A percentile compares a stretch with the other conserved stretches of the same genome.
phyloP scores from a whole-genome alignment of 1,140 invertebrate species.

The Idris sp. region DNA sequence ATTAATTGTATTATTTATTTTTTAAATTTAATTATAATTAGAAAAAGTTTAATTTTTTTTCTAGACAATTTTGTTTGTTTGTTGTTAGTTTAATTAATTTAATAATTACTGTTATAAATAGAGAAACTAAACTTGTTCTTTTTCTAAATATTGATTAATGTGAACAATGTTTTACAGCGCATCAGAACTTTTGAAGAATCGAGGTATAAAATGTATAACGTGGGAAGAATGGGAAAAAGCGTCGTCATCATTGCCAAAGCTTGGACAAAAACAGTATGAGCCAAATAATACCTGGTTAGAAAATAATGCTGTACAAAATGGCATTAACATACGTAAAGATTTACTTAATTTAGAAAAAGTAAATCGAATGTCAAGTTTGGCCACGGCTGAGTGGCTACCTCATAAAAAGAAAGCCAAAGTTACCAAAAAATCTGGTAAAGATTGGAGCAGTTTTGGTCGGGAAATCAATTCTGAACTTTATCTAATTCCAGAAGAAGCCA shows the following conservation, averaged over 20 bases:
- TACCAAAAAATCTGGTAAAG: slow-evolving; percentile 79
- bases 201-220: slow-evolving; percentile 75
- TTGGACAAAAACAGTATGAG: slow-evolving; percentile 79
- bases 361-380: slow-evolving; percentile 79
- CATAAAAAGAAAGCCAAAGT: slow-evolving; percentile 80
- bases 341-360: slow-evolving; percentile 80
- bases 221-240: slow-evolving; percentile 72
- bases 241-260: slow-evolving; percentile 76
- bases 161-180: too few species aligned
- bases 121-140: too few species aligned
- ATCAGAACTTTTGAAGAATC: slow-evolving; percentile 77
- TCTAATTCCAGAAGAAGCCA: slow-evolving; percentile 81
- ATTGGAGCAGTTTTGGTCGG: slow-evolving; percentile 80
- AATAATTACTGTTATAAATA: too few species aligned
- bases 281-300: slow-evolving; percentile 81
- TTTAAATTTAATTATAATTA: too few species aligned
- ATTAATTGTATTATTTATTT: too few species aligned
- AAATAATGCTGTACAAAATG: slow-evolving; percentile 80
- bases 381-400: slow-evolving; percentile 80
- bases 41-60: too few species aligned
- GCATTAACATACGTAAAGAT: slow-evolving; percentile 78
- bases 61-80: too few species aligned
- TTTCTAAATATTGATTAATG: too few species aligned
- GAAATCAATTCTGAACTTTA: slow-evolving; percentile 77
- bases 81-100: too few species aligned